These are phyloP conservation scores for Seladonia tumulorum DNA, from an alignment of 2,888 invertebrate genomes.

Conservation along the genomic window DNA sequence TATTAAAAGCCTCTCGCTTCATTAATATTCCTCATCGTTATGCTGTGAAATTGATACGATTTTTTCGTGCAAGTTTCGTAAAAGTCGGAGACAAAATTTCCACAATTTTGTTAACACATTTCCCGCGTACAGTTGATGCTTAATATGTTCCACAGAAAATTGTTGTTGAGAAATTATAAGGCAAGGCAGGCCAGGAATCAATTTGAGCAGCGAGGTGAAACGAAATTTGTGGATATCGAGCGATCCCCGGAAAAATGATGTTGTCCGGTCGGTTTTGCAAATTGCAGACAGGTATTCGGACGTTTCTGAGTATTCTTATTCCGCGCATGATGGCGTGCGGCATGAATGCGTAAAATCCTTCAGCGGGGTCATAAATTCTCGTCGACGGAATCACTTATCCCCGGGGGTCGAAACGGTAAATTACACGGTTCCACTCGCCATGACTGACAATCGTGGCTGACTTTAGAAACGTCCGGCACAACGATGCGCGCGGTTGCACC, in stretches of 20 bases:
- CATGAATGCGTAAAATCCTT: constrained; percentile 14
- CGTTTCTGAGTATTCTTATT: not conserved
- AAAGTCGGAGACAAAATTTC: not conserved
- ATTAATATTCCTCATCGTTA: not conserved
- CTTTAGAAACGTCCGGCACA: constrained; percentile 20
- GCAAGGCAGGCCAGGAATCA: too few relatives aligned
- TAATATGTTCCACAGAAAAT: too few relatives aligned
- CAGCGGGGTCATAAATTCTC: not conserved
- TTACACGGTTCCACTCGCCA: constrained; percentile 29
- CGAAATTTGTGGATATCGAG: not conserved
- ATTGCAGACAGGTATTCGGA: not conserved
- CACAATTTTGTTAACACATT: too few relatives aligned
- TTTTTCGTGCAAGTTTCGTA: not conserved
- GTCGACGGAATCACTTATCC: constrained; percentile 13
- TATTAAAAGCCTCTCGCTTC: not conserved
- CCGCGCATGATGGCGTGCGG: not conserved
- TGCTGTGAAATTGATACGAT: not conserved
- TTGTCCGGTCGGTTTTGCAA: not conserved
- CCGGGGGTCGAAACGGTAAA: not conserved
- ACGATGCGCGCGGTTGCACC: not conserved
- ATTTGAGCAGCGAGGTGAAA: too few relatives aligned
- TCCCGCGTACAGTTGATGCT: too few relatives aligned
- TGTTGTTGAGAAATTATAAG: too few relatives aligned
- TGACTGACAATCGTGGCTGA: constrained; percentile 26
- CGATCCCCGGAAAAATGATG: not conserved